phyloP scores from a whole-genome alignment of 64 coral and sea anemone genomes.

The Anthopleura sola region DNA sequence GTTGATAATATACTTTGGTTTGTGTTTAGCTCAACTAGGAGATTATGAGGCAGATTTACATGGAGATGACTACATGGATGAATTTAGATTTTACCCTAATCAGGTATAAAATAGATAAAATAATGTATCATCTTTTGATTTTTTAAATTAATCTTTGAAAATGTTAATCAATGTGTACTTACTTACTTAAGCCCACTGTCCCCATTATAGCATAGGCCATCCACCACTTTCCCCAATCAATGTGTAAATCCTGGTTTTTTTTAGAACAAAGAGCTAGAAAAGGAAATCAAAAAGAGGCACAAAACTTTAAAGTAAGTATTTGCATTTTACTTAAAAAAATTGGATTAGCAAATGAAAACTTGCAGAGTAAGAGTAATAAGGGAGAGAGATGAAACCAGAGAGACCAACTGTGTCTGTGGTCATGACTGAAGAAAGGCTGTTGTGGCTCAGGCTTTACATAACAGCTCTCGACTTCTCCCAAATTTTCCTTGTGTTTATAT shows the following conservation, averaged over 20 bases:
- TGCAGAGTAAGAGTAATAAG: too few species aligned
- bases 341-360: too few species aligned
- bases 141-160: not conserved
- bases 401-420: too few species aligned
- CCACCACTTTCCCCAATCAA: too few species aligned
- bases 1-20: not conserved
- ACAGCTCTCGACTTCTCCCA: too few species aligned
- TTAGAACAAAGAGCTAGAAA: constrained; percentile 89
- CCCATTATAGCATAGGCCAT: too few species aligned
- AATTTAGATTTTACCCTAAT: constrained; percentile 92
- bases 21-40: constrained; percentile 84
- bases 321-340: too few species aligned
- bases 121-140: not conserved
- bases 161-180: not conserved
- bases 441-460: too few species aligned
- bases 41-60: constrained; percentile 95
- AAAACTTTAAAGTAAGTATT: constrained; percentile 73
- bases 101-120: constrained; percentile 36
- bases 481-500: too few species aligned
- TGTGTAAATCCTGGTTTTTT: not conserved
- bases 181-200: too few species aligned
- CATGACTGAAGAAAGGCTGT: too few species aligned
- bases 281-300: constrained; percentile 82
- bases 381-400: too few species aligned
- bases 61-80: constrained; percentile 81